phyloP scores from a whole-genome alignment of 2,888 invertebrate genomes.

The Apamea sordens region DNA sequence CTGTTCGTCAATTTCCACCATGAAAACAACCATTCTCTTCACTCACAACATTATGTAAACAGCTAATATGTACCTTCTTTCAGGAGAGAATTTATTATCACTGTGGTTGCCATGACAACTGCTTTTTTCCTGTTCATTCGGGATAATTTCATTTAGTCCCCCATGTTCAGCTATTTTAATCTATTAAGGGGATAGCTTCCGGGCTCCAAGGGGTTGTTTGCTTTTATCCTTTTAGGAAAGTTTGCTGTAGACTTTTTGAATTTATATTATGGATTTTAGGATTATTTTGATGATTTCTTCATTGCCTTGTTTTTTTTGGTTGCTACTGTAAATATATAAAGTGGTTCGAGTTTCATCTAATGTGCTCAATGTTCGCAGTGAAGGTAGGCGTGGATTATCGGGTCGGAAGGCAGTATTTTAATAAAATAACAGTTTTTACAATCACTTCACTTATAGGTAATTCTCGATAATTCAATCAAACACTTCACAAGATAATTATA shows the following conservation, averaged over 20 bases:
- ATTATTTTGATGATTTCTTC: slow-evolving; percentile 16
- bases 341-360: too few relatives aligned
- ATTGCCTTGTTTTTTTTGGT: slow-evolving; percentile 6
- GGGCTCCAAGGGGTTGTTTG: slow-evolving; percentile 44
- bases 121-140: slow-evolving; percentile 52
- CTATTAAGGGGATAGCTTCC: slow-evolving; percentile 55
- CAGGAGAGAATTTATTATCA: slow-evolving; percentile 56
- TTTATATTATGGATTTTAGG: slow-evolving; percentile 13
- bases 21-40: slow-evolving; percentile 31
- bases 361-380: too few relatives aligned
- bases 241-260: slow-evolving; percentile 15
- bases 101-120: slow-evolving; percentile 50
- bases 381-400: too few relatives aligned
- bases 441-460: too few relatives aligned
- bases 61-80: slow-evolving; percentile 60
- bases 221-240: slow-evolving; percentile 25
- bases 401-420: too few relatives aligned
- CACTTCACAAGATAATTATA: too few relatives aligned
- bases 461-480: too few relatives aligned
- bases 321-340: neutral
- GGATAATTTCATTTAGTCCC: slow-evolving; percentile 58
- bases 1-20: slow-evolving; percentile 19
- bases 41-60: slow-evolving; percentile 59
- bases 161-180: slow-evolving; percentile 62
- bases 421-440: too few relatives aligned